Base-by-base conservation (phyloP, 2,797 vertebrate species). In the Melanotaenia pygmaea region DNA sequence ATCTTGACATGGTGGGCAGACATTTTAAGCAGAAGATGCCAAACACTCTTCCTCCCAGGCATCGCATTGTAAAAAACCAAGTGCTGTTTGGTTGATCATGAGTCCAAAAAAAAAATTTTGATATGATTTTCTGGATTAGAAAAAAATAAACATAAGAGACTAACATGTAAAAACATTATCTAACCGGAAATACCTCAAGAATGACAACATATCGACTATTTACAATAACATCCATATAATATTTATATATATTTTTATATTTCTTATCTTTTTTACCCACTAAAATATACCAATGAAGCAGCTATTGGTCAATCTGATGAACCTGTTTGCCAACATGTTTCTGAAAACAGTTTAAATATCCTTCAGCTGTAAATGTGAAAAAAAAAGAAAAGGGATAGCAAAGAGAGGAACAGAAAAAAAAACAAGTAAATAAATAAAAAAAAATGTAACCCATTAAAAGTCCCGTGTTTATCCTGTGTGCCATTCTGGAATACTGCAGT, bases 241-340 rank as follows among this genome's bases (percentile, higher is more conserved):
- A 60, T 89, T 59, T 88, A 24, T 85, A 57, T 82, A 72, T 58
- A 68, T 67, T 51, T 66, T 54, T 72, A 56, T 62, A 62, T 74
- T 89, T 86, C 86, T 84, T 74, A 90, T 88, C 89, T 72, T 88
- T 88, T 79, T 92, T 90, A 94, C 91, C 92, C 89, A 92, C 90
- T 85, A 87, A 93, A 93, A 94, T 90, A 94, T 67, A 94, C 91
- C 95, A 95, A 96, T 93, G 92, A 96, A 98, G 96, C 96, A 97
- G 95, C 96, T 95, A 93, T 96, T 97, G 96, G 97, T 98, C 96
- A 95, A 96, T 94, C 90, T 94, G 95, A 95, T 91, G 93, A 94
- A 95, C 92, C 92, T 92, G 68, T 94, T 90, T 80, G 83, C 91
- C 90, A 81, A 68, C 86, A 81, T 80, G 79, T 89, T 74, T 90